phyloP scores from a whole-genome alignment of 2,888 invertebrate species.

The Eubasilissa splendida region DNA sequence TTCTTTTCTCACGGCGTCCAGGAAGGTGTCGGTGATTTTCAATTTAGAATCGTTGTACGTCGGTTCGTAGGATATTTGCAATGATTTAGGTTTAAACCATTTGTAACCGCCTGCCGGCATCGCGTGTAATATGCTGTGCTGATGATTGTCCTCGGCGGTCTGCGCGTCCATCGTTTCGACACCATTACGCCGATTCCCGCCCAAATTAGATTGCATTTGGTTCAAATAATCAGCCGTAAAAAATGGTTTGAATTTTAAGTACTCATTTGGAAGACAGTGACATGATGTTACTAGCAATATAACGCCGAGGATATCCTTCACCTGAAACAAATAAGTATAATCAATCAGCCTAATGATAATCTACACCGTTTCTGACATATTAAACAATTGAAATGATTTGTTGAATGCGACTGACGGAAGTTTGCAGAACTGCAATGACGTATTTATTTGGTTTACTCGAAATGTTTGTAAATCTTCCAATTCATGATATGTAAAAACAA shows the following conservation, averaged over 20 bases:
- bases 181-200: conserved; percentile 7
- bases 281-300: conserved; percentile 14
- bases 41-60: conserved; percentile 47
- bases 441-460: no score
- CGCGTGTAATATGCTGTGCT: conserved; percentile 11
- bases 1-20: conserved; percentile 43
- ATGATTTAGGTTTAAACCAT: conserved; percentile 39
- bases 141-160: neutral
- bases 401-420: no score
- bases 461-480: no score
- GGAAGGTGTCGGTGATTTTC: conserved; percentile 48
- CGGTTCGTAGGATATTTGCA: conserved; percentile 52
- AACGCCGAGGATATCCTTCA: conserved; percentile 11
- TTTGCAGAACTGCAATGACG: no score
- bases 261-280: conserved; percentile 7
- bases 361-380: no score
- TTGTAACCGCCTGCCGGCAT: conserved; percentile 12
- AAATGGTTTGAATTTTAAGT: conserved; percentile 25
- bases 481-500: no score
- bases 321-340: conserved; percentile 13
- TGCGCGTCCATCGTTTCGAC: conserved; percentile 5
- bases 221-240: neutral
- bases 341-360: neutral
- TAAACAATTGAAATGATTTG: no score
- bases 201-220: conserved; percentile 16